Evolutionary conservation across 2,888 invertebrate genomes (phyloP).

Genomic region (Prosopocoilus inquinatus): DNA sequence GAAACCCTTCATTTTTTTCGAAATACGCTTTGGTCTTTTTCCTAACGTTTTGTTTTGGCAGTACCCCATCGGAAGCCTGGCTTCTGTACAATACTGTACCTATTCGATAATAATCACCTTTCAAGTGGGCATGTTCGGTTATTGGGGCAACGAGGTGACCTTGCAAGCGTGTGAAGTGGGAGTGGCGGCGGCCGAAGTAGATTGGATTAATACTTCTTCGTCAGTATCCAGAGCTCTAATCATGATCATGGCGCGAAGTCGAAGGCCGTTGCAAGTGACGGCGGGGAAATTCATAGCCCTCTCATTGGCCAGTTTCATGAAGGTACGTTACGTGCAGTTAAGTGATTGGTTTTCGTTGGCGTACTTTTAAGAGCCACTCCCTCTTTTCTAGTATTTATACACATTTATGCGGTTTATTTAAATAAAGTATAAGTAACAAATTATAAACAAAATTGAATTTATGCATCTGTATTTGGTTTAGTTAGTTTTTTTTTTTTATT

Average conservation of each 20-base stretch:
- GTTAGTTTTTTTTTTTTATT: constrained; percentile 13
- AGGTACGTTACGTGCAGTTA: constrained; percentile 15
- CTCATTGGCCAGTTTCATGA: constrained; percentile 26
- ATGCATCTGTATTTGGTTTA: too few species aligned
- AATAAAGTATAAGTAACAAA: too few species aligned
- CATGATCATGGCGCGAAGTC: constrained; percentile 27
- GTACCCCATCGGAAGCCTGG: constrained; percentile 21
- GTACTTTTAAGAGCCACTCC: not conserved
- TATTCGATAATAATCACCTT: constrained; percentile 28
- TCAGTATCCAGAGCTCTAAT: constrained; percentile 23
- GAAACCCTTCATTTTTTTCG: constrained; percentile 1
- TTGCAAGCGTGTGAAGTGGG: constrained; percentile 25
- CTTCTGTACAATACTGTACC: constrained; percentile 24
- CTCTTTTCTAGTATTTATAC: not conserved
- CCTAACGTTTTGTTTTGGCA: constrained; percentile 13
- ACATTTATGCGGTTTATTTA: too few species aligned
- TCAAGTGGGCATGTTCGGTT: constrained; percentile 31
- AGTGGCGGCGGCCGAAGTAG: constrained; percentile 21
- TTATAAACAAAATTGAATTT: too few species aligned
- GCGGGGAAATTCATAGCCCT: constrained; percentile 31
- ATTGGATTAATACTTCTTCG: constrained; percentile 21
- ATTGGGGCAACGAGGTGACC: constrained; percentile 32
- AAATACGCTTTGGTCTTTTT: too few species aligned
- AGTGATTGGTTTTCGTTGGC: not conserved
- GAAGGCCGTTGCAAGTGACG: constrained; percentile 27